phyloP scores from a whole-genome alignment of 2,888 invertebrate genomes.

The Acrobeloides nanus region DNA sequence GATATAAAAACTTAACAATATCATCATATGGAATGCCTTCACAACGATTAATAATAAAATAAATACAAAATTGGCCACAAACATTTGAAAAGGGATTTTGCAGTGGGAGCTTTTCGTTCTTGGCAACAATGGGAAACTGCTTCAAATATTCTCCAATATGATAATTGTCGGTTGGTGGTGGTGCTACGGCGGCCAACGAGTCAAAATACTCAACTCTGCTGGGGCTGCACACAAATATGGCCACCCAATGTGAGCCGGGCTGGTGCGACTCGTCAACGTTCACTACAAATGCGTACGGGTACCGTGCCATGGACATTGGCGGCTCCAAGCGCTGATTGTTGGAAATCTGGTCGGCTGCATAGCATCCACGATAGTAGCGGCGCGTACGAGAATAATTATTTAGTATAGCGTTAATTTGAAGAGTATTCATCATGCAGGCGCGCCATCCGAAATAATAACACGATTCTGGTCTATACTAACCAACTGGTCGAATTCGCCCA shows the following conservation, averaged over 20 bases:
- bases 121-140: background rate
- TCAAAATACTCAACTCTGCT: constrained; percentile 11
- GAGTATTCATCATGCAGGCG: too few relatives aligned
- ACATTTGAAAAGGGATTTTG: constrained; percentile 1
- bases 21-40: background rate
- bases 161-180: constrained; percentile 1
- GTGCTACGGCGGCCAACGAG: constrained; percentile 13
- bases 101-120: background rate
- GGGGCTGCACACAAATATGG: background rate
- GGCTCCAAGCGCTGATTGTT: too few relatives aligned
- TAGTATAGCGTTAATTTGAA: too few relatives aligned
- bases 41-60: constrained; percentile 4
- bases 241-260: constrained; percentile 11
- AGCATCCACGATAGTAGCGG: too few relatives aligned
- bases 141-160: constrained; percentile 1
- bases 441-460: constrained; percentile 9
- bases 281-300: constrained; percentile 4
- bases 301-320: too few relatives aligned
- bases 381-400: too few relatives aligned
- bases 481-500: constrained; percentile 17
- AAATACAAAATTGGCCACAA: constrained; percentile 10
- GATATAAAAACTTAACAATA: too few relatives aligned
- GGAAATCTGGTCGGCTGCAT: too few relatives aligned
- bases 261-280: background rate
- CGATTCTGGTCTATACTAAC: constrained; percentile 13